Conservation (phyloP, 1,140 invertebrate genomes). For the Drosophila sulfurigaster region DNA sequence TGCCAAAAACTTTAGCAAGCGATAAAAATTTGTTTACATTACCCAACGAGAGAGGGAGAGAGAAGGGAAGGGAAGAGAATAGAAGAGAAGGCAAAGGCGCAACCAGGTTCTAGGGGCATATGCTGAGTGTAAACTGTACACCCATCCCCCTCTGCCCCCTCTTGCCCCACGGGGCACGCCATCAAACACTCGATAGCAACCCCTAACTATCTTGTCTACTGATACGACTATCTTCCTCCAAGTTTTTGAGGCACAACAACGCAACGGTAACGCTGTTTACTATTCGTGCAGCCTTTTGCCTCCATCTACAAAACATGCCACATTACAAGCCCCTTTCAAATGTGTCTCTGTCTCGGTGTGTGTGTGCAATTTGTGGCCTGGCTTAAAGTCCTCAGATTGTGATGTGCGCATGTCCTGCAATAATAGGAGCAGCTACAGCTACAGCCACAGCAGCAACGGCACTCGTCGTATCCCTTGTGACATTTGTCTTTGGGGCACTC, state of each 20-base stretch:
- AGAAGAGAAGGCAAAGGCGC: conserved; percentile 18
- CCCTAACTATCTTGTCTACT: conserved; percentile 49
- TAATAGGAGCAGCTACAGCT: conserved; percentile 3
- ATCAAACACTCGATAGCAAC: conserved; percentile 22
- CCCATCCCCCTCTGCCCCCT: neutral
- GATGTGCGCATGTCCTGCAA: conserved; percentile 74
- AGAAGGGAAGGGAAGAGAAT: neutral
- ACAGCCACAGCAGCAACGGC: neutral
- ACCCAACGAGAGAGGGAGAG: conserved; percentile 23
- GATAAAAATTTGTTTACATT: conserved; percentile 83
- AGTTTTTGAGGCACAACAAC: conserved; percentile 35
- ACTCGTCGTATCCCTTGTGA: conserved; percentile 19
- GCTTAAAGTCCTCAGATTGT: conserved; percentile 59
- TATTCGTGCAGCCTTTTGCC: conserved; percentile 20
- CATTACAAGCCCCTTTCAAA: neutral
- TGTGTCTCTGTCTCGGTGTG: neutral
- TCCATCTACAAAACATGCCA: conserved; percentile 19
- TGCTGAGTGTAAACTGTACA: conserved; percentile 23
- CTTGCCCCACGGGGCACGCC: neutral
- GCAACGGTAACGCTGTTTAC: conserved; percentile 38
- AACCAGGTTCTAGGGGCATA: conserved; percentile 54
- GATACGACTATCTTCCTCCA: conserved; percentile 39
- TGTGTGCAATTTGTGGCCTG: conserved; percentile 65
- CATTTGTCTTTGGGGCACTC: conserved; percentile 40
- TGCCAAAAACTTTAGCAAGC: conserved; percentile 70